Evolutionary conservation across 92 coral and sea anemone genomes (phyloP).

Genomic region (Porites divaricata): DNA sequence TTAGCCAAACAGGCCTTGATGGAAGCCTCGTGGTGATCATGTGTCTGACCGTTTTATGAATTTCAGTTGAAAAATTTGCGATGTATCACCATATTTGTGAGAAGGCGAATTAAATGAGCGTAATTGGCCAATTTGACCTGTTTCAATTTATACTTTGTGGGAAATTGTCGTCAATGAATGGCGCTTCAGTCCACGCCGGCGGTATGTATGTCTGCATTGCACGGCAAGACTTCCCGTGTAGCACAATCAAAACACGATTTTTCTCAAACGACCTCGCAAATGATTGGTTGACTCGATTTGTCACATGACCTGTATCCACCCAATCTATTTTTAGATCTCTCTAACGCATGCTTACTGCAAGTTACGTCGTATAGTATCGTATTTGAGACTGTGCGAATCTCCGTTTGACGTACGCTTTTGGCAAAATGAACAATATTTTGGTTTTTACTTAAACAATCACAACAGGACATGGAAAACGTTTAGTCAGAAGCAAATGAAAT

Average conservation of each 20-base stretch:
- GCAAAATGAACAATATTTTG: conserved; percentile 1
- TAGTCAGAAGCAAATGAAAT: not conserved
- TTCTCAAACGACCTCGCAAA: conserved; percentile 21
- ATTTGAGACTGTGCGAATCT: not conserved
- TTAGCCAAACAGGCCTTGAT: no score
- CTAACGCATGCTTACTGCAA: conserved; percentile 31
- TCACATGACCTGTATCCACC: conserved; percentile 57
- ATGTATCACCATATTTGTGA: no score
- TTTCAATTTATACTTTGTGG: no score
- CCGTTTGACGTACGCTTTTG: not conserved
- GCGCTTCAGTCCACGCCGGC: not conserved
- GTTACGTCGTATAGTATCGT: not conserved
- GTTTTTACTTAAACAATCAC: not conserved
- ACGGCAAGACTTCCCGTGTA: no score
- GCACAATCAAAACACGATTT: not conserved
- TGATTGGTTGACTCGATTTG: conserved; percentile 27
- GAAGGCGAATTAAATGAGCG: no score
- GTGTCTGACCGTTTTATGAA: no score
- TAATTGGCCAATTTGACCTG: no score
- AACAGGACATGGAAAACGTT: conserved; percentile 1
- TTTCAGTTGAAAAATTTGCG: no score
- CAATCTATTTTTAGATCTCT: conserved; percentile 65
- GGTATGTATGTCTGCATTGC: not conserved
- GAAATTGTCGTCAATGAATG: no score
- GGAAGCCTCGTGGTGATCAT: no score